Percentiles rank a stretch among this genome's conserved stretches.
Evolutionary conservation across 2,888 invertebrate species (phyloP).

Genomic region (Drosophila prostipennis): DNA sequence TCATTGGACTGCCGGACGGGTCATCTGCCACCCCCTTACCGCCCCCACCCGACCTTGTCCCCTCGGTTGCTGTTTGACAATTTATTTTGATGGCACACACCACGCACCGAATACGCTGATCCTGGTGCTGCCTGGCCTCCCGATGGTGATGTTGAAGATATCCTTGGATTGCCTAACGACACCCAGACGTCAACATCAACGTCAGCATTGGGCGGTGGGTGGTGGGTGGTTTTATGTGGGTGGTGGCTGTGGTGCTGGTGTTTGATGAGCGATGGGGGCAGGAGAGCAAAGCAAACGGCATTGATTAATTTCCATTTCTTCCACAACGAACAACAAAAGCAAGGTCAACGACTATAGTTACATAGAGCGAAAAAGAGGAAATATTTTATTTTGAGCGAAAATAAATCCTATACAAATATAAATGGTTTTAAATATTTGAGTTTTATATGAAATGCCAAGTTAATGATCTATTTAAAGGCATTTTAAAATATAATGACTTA

Average conservation of each 20-base stretch:
- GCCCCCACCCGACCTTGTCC: constrained; percentile 37
- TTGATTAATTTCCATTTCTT: constrained; percentile 74
- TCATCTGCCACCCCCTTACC: constrained; percentile 4
- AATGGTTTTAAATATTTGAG: too few relatives aligned
- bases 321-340: constrained; percentile 50
- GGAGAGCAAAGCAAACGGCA: constrained; percentile 65
- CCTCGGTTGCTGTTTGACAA: constrained; percentile 70
- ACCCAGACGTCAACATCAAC: constrained; percentile 47
- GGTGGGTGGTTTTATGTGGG: constrained; percentile 9
- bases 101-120: constrained; percentile 65
- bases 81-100: constrained; percentile 72
- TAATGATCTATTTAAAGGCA: too few relatives aligned
- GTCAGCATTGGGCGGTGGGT: constrained; percentile 21
- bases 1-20: constrained; percentile 23
- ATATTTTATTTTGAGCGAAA: background rate
- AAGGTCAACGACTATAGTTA: constrained; percentile 53
- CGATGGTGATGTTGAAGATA: constrained; percentile 28
- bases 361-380: background rate
- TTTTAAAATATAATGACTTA: too few relatives aligned
- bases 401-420: too few relatives aligned
- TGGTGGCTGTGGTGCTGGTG: background rate
- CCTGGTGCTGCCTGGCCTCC: constrained; percentile 1
- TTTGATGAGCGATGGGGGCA: background rate
- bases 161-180: constrained; percentile 46
- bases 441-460: too few relatives aligned